Evolutionary conservation across 2,113 vertebrate genomes (phyloP), one percentile per base, ranked within the genome.

Genomic region (Pseudois nayaur): DNA sequence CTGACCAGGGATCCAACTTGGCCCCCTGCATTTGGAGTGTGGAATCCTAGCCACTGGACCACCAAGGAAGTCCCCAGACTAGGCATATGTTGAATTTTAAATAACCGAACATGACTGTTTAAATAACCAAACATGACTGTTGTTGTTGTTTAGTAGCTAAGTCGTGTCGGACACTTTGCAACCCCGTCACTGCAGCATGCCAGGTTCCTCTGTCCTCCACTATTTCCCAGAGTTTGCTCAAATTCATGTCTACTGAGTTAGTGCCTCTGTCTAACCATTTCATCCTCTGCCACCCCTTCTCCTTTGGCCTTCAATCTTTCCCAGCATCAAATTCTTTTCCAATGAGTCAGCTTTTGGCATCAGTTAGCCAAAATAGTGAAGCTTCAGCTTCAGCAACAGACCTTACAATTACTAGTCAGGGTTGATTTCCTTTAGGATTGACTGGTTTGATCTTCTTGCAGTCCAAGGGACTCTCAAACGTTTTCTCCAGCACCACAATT

Each of bases 161-260:
- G 36, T 71, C 1, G 0, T 43, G 36, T 74, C 71, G 0, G 12
- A 43, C 21, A 40, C 21, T 43, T 74, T 25, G 21, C 12, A 27
- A 7, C 71, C 19, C 21, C 3, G 1, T 25, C 21, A 7, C 36
- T 43, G 71, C 71, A 74, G 21, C 71, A 25, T 13, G 36, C 36
- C 71, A 74, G 36, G 11, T 25, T 74, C 36, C 71, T 25, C 71
- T 25, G 71, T 74, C 71, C 21, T 13, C 36, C 36, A 4, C 71
- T 27, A 27, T 76, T 25, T 76, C 36, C 23, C 71, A 76, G 71
- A 76, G 40, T 76, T 27, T 43, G 40, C 71, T 76, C 23, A 43
- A 17, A 76, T 33, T 76, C 71, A 76, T 43, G 40, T 43, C 23
- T 43, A 76, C 40, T 76, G 71, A 76, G 40, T 43, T 43, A 13